Percentiles rank a stretch among this genome's conserved stretches.
phyloP scores from a whole-genome alignment of 2,888 invertebrate genomes.

The Spisula subtruncata region DNA sequence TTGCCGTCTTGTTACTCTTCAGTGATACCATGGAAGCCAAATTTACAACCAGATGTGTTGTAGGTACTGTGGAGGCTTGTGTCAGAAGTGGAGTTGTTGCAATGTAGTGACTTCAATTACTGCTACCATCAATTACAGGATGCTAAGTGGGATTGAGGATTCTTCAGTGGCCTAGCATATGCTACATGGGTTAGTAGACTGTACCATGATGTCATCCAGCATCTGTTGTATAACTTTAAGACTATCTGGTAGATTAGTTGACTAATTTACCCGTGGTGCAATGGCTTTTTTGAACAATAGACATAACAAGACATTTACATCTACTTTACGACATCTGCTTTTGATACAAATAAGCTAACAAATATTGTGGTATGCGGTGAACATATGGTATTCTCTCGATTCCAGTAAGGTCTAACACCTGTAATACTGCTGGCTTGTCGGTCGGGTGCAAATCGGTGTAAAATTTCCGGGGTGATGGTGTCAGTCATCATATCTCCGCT shows the following conservation, averaged over 20 bases:
- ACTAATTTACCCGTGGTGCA: not conserved
- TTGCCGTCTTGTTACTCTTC: not conserved
- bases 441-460: not conserved
- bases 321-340: not conserved
- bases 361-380: not conserved
- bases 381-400: not conserved
- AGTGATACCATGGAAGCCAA: not conserved
- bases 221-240: not conserved
- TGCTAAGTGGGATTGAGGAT: not conserved
- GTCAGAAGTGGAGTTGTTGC: not conserved
- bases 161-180: not conserved
- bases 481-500: too few species aligned
- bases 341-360: not conserved
- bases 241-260: not conserved
- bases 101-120: not conserved
- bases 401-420: not conserved
- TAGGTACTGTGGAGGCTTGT: not conserved
- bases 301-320: not conserved
- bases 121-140: not conserved
- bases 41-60: not conserved
- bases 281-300: not conserved
- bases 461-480: too few species aligned
- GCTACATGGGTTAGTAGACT: not conserved
- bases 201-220: not conserved
- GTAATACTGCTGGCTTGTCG: not conserved